Conservation (phyloP, 2,113 vertebrate genomes). For the Clarias batrachus region DNA sequence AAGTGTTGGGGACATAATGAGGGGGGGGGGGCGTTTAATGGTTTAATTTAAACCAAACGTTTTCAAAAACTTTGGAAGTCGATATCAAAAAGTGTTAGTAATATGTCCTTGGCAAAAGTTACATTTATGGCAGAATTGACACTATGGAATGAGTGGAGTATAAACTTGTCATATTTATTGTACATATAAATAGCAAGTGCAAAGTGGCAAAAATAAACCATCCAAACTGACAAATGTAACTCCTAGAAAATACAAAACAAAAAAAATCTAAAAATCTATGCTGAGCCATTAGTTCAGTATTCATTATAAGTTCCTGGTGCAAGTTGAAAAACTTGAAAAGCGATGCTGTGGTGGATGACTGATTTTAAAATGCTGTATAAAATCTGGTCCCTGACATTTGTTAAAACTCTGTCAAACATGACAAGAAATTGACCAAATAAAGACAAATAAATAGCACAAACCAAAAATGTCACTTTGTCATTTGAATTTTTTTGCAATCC, state of each 20-base stretch:
- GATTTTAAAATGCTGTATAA: not conserved
- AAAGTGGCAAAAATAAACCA: not conserved
- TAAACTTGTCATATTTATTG: not conserved
- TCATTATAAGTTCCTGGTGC: not conserved
- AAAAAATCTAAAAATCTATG: not conserved
- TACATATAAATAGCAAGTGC: not conserved
- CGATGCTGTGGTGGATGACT: not conserved
- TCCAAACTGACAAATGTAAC: not conserved
- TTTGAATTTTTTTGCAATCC: not conserved
- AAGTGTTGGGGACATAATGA: not conserved
- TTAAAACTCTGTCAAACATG: not conserved
- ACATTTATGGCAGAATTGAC: not conserved
- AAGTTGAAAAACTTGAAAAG: not conserved
- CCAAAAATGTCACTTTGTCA: conserved; percentile 2
- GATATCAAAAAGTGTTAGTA: not conserved
- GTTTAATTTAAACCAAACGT: not conserved
- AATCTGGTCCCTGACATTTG: conserved; percentile 5
- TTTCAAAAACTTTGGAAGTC: not conserved
- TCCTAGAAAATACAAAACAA: not conserved
- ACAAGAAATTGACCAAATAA: not conserved
- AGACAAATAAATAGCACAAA: not conserved
- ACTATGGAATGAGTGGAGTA: not conserved
- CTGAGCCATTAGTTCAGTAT: not conserved
- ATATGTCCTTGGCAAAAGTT: not conserved
- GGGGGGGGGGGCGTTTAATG: no score